These are phyloP conservation scores for Cyanoderma ruficeps DNA, from an alignment of 2,113 vertebrate species.

Conservation along the genomic window DNA sequence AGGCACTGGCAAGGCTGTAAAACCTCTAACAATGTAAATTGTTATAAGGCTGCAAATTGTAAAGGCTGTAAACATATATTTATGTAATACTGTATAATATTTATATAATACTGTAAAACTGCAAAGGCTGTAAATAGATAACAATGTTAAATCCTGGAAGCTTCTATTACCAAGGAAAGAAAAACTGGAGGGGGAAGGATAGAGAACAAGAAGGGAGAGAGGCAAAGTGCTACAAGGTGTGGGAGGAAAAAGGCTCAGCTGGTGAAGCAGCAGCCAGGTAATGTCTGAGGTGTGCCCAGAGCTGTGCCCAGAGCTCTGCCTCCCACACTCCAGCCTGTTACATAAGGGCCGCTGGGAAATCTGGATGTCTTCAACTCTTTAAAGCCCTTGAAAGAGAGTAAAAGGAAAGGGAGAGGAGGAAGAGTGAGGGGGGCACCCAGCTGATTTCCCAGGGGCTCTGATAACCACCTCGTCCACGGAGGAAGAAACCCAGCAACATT, in stretches of 20 bases:
- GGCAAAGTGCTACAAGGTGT: not conserved
- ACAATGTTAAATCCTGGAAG: not conserved
- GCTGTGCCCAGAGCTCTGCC: not conserved
- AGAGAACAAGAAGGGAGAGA: not conserved
- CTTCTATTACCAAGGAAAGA: not conserved
- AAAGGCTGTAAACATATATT: not conserved
- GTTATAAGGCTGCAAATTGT: not conserved
- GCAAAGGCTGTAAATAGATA: not conserved
- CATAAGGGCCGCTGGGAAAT: not conserved
- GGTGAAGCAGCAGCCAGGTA: not conserved
- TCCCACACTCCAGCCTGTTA: not conserved
- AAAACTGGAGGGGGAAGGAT: not conserved
- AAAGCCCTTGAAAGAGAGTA: constrained; percentile 2
- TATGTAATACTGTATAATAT: not conserved
- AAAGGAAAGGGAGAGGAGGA: not conserved
- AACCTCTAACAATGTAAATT: not conserved
- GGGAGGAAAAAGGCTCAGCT: not conserved
- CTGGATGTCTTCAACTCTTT: not conserved
- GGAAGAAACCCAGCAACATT: not conserved
- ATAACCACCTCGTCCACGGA: not conserved
- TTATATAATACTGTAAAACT: not conserved
- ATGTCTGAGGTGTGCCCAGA: not conserved
- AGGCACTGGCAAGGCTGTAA: not conserved
- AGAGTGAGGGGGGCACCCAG: not conserved
- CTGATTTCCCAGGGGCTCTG: not conserved